Conservation (phyloP, 2,888 invertebrate species). For the Ferrisia virgata region DNA sequence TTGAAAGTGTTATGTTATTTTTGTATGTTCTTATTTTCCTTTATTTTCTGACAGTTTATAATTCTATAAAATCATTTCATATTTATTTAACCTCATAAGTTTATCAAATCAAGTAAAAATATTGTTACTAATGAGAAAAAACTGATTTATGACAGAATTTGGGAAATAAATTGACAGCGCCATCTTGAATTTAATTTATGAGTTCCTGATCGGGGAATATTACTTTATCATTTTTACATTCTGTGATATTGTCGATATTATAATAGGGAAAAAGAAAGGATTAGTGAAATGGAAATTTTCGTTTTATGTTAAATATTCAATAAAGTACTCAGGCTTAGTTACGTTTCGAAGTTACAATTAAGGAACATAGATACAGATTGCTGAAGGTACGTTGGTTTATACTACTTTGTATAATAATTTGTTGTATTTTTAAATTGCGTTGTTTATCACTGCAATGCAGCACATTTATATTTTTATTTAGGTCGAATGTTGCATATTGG, state of each 20-base stretch:
- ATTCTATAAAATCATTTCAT: neutral
- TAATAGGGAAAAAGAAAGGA: conserved; percentile 3
- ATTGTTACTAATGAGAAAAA: neutral
- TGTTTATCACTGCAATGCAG: neutral
- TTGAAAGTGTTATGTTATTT: neutral
- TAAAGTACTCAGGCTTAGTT: neutral
- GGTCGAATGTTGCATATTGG: conserved; percentile 16
- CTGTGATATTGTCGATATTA: conserved; percentile 27
- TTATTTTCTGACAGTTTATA: neutral
- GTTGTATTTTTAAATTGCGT: neutral
- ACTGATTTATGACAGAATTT: too few species aligned
- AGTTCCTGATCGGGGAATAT: neutral
- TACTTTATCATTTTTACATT: conserved; percentile 1
- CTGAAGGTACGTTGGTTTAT: neutral
- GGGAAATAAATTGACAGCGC: neutral
- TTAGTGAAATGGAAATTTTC: conserved; percentile 10
- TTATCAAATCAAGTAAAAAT: neutral
- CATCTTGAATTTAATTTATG: neutral
- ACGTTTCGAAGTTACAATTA: neutral
- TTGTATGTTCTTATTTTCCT: neutral
- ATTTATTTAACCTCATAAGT: neutral
- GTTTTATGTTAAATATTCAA: neutral
- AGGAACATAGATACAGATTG: neutral
- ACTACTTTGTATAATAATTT: neutral
- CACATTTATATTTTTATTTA: conserved; percentile 5